These are phyloP conservation scores for Microtus oregoni DNA, from an alignment of 2,113 vertebrate genomes.

Conservation along the genomic window DNA sequence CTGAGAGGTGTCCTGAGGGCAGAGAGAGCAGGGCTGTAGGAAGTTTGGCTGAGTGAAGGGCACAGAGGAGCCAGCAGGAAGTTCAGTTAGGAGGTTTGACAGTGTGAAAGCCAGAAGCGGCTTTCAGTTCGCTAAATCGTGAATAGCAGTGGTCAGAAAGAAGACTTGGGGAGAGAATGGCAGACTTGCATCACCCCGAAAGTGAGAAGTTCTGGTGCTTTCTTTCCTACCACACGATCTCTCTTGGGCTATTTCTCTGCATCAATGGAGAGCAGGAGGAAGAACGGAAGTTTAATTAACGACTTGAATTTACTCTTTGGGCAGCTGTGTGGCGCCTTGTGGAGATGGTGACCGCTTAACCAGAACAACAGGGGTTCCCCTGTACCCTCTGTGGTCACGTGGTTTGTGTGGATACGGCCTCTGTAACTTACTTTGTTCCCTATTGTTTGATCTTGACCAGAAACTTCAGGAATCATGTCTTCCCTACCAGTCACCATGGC, in stretches of 20 bases:
- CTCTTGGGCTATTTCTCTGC: background rate
- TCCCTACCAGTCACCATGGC: accelerated
- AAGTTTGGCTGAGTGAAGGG: background rate
- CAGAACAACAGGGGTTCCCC: background rate
- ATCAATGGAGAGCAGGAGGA: background rate
- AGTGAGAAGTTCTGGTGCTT: background rate
- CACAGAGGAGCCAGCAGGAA: background rate
- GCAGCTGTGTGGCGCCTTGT: no score
- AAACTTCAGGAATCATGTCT: background rate
- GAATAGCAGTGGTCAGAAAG: background rate
- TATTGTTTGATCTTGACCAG: background rate
- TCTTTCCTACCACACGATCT: background rate
- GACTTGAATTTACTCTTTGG: background rate
- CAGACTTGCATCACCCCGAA: background rate
- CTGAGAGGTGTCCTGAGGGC: background rate
- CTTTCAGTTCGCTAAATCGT: background rate
- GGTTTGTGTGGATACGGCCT: background rate
- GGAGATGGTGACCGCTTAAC: background rate
- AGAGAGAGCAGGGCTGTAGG: background rate
- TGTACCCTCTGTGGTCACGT: background rate
- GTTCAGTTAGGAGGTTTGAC: background rate
- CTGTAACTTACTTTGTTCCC: background rate
- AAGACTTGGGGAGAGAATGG: background rate
- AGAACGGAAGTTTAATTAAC: background rate
- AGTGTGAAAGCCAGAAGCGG: background rate